Base-by-base conservation (phyloP, 2,797 vertebrate genomes). In the Acipenser transmontanus region DNA sequence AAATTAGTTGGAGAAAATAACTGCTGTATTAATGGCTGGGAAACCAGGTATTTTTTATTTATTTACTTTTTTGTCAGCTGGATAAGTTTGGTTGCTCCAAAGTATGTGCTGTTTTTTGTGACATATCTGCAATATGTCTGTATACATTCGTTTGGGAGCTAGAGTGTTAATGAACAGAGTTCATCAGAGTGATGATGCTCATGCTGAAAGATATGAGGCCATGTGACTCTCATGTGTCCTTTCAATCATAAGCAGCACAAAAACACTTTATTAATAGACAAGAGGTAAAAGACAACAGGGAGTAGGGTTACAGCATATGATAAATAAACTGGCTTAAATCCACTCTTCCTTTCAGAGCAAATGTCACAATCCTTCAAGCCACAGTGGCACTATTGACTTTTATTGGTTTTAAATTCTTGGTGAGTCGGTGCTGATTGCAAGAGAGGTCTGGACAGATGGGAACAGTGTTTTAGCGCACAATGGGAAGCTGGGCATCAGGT, bases 371-470 rank as follows among this genome's bases (percentile, higher is more conserved):
- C 34, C 34, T 34, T 4, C 34, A 34, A 4, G 34, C 2, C 34
- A 34, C 34, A 34, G 34, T 34, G 34, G 34, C 34, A 34, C 34
- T 34, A 4, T 34, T 34, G 34, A 34, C 34, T 34, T 34, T 34
- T 34, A 34, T 34, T 34, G 34, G 34, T 34, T 34, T 34, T 0
- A 34, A 34, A 34, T 34, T 34, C 34, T 34, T 34, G 11, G 60
- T n/a, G 47, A 20, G 66, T 20, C 51, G 10, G 17, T 64, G 67
- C 51, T 70, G 52, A 66, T 69, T 68, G 68, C 66, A 76, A 70
- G 72, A 68, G 72, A 69, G 69, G 72, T 59, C 8, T 47, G 47
- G 63, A 71, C 69, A 71, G 68, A 59, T 70, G 70, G 60, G 63
- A 64, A 62, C 54, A 61, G 51, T 63, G 47, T 47, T 10, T 2